Conservation (phyloP, 2,888 invertebrate genomes). For the Agonopterix subpropinquella region DNA sequence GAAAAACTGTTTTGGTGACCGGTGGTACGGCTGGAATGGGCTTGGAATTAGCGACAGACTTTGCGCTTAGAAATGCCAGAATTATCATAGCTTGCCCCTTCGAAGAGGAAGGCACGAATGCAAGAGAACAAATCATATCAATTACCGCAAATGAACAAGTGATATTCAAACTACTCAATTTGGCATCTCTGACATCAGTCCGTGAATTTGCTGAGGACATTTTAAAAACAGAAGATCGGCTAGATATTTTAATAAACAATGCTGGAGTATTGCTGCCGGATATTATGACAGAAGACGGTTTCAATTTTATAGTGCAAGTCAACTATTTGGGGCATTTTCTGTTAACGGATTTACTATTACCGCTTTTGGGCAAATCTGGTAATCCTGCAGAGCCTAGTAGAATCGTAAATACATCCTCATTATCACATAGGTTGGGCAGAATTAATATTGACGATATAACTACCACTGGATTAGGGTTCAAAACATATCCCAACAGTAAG, state of each 20-base stretch:
- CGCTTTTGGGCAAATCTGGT: conserved; percentile 24
- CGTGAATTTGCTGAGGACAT: conserved; percentile 86
- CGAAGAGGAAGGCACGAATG: conserved; percentile 25
- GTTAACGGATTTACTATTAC: conserved; percentile 33
- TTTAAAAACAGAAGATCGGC: conserved; percentile 76
- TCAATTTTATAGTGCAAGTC: conserved; percentile 89
- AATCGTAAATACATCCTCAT: conserved; percentile 65
- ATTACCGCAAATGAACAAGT: conserved; percentile 79
- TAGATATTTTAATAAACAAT: conserved; percentile 88
- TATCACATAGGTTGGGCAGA: conserved; percentile 43
- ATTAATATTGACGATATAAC: conserved; percentile 23
- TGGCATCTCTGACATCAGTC: conserved; percentile 82
- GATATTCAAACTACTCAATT: conserved; percentile 79
- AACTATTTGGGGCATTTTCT: conserved; percentile 94
- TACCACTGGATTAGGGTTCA: conserved; percentile 8
- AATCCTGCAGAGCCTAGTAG: conserved; percentile 20
- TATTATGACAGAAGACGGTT: conserved; percentile 81
- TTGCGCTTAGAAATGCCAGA: conserved; percentile 29
- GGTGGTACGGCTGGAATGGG: conserved; percentile 38
- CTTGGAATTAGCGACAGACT: conserved; percentile 27
- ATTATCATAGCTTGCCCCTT: conserved; percentile 36
- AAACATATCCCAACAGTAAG: conserved; percentile 52
- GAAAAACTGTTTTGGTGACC: conserved; percentile 29
- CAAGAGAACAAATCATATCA: conserved; percentile 74
- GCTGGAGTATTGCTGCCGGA: conserved; percentile 82